Evolutionary conservation across 2,113 vertebrate species (phyloP).

Genomic region (Sialia sialis): DNA sequence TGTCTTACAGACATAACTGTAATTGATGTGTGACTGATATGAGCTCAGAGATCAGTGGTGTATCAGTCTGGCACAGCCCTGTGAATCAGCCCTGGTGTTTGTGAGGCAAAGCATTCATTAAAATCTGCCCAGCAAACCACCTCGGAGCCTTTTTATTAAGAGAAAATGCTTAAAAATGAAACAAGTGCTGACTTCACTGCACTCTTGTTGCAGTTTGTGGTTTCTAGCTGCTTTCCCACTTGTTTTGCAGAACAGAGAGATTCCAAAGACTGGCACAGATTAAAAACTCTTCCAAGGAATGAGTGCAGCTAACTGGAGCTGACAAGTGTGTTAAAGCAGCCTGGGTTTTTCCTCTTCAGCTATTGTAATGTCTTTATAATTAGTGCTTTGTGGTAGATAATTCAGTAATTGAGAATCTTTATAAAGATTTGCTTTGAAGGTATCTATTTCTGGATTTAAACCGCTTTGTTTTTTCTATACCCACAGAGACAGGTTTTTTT

Average conservation of each 20-base stretch:
- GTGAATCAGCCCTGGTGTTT: neutral
- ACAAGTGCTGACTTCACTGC: neutral
- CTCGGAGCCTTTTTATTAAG: neutral
- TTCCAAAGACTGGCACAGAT: neutral
- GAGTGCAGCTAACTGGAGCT: neutral
- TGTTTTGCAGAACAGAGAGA: neutral
- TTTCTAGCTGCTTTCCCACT: neutral
- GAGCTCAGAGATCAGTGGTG: neutral
- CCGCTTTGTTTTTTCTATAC: neutral
- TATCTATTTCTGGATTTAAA: neutral
- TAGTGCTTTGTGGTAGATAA: neutral
- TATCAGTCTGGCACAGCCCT: neutral
- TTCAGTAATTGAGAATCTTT: neutral
- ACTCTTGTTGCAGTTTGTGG: neutral
- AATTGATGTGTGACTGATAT: neutral
- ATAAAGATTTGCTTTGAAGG: neutral
- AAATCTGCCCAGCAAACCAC: neutral
- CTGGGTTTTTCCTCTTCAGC: neutral
- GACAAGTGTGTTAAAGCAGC: neutral
- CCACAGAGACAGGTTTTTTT: neutral
- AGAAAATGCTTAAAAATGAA: neutral
- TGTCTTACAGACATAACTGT: neutral
- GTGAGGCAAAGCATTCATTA: neutral
- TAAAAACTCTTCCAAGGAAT: neutral
- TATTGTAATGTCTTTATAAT: neutral